Evolutionary conservation across 2,888 invertebrate species (phyloP).

Genomic region (Hybos culiciformis): DNA sequence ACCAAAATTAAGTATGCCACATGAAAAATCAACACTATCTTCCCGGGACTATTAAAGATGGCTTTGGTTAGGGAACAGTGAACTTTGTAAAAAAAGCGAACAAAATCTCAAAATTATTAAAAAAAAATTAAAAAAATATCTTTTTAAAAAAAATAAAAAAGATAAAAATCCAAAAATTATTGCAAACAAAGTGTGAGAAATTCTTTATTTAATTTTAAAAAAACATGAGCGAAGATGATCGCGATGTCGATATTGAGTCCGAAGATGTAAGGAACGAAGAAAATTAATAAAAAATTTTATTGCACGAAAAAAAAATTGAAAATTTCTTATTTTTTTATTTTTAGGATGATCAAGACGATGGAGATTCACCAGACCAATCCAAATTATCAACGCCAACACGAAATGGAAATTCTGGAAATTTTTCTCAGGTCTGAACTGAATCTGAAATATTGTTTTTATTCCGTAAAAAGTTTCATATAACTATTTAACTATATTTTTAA

Average conservation of each 20-base stretch:
- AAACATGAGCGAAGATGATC: conserved; percentile 84
- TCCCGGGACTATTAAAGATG: too few relatives aligned
- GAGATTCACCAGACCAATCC: conserved; percentile 48
- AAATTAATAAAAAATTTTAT: conserved; percentile 4
- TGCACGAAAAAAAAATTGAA: conserved; percentile 1
- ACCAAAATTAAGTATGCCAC: too few relatives aligned
- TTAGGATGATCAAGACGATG: conserved; percentile 72
- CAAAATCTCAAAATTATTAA: too few relatives aligned
- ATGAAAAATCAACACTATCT: too few relatives aligned
- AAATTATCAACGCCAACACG: too few relatives aligned
- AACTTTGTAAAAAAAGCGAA: too few relatives aligned
- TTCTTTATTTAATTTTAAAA: background rate
- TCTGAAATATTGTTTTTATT: conserved; percentile 1
- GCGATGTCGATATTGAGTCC: conserved; percentile 90
- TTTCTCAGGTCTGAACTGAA: conserved; percentile 69
- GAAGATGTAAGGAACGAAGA: conserved; percentile 76
- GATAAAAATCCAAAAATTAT: too few relatives aligned
- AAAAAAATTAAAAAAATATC: too few relatives aligned
- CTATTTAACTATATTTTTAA: background rate
- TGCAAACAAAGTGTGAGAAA: too few relatives aligned
- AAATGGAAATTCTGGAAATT: conserved; percentile 54
- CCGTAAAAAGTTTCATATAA: too few relatives aligned
- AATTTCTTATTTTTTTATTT: conserved; percentile 20
- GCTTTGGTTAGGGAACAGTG: too few relatives aligned
- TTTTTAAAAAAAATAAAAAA: too few relatives aligned